These are phyloP conservation scores for Latheticus oryzae DNA, from an alignment of 2,888 invertebrate genomes.

Conservation along the genomic window DNA sequence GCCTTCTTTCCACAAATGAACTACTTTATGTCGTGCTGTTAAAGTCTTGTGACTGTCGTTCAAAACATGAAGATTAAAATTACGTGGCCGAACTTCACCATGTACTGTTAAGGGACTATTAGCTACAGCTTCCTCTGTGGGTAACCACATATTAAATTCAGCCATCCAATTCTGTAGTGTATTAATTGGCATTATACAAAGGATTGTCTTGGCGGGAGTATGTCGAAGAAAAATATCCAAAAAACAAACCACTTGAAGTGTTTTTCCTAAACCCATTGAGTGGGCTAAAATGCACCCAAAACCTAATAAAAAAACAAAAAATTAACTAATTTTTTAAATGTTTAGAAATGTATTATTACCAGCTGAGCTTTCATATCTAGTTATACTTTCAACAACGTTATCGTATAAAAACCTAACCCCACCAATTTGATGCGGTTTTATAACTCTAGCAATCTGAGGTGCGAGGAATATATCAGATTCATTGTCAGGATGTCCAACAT, in stretches of 20 bases:
- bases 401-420: conserved; percentile 88
- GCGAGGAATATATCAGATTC: conserved; percentile 94
- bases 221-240: conserved; percentile 95
- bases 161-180: conserved; percentile 98
- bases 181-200: conserved; percentile 98
- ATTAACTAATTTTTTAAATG: not conserved
- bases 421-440: conserved; percentile 94
- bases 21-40: conserved; percentile 87
- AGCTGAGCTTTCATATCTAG: conserved; percentile 84
- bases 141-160: conserved; percentile 98
- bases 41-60: conserved; percentile 96
- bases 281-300: conserved; percentile 99
- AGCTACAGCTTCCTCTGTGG: conserved; percentile 70
- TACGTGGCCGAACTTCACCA: conserved; percentile 79
- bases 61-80: conserved; percentile 89
- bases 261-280: conserved; percentile 99
- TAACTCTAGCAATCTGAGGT: conserved; percentile 88
- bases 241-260: conserved; percentile 92
- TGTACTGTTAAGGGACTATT: conserved; percentile 70
- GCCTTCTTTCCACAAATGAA: conserved; percentile 84
- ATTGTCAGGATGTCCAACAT: conserved; percentile 90
- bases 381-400: conserved; percentile 94
- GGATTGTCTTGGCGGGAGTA: conserved; percentile 87
- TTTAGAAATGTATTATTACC: conserved; percentile 35
- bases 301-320: conserved; percentile 66